phyloP scores from a whole-genome alignment of 1,140 invertebrate species.

The Apocrypta bakeri region DNA sequence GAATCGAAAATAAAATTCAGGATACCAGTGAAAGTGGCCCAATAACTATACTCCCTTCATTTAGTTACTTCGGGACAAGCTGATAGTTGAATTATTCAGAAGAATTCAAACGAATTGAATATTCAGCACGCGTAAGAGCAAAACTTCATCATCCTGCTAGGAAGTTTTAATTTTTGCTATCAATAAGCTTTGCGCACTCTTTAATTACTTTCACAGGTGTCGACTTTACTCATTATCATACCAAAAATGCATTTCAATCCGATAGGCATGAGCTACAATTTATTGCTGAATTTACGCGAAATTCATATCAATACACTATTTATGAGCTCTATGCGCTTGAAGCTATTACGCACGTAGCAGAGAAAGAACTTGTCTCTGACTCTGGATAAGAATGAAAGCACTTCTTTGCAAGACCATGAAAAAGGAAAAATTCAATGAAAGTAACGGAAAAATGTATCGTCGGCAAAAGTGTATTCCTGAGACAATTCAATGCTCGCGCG shows the following conservation, averaged over 20 bases:
- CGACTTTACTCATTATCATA: background rate
- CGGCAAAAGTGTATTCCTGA: background rate
- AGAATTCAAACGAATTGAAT: background rate
- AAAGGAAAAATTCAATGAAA: background rate
- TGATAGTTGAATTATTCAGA: constrained; percentile 22
- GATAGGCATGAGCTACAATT: background rate
- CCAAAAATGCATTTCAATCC: background rate
- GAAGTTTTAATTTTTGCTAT: background rate
- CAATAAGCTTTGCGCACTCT: background rate
- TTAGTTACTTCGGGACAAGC: background rate
- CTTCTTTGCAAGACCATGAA: background rate
- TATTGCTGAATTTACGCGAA: too few relatives aligned
- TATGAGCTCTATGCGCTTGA: background rate
- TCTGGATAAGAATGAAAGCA: background rate
- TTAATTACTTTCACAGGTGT: background rate
- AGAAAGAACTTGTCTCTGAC: background rate
- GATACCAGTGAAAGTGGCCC: background rate
- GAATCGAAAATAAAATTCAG: background rate
- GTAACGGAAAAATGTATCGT: background rate
- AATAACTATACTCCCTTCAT: constrained; percentile 8
- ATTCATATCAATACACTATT: too few relatives aligned
- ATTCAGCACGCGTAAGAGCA: background rate
- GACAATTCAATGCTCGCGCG: background rate
- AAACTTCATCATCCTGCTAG: background rate
- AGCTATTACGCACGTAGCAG: background rate